Base-by-base conservation (phyloP, 2,888 invertebrate species). In the Osmoderma eremita region DNA sequence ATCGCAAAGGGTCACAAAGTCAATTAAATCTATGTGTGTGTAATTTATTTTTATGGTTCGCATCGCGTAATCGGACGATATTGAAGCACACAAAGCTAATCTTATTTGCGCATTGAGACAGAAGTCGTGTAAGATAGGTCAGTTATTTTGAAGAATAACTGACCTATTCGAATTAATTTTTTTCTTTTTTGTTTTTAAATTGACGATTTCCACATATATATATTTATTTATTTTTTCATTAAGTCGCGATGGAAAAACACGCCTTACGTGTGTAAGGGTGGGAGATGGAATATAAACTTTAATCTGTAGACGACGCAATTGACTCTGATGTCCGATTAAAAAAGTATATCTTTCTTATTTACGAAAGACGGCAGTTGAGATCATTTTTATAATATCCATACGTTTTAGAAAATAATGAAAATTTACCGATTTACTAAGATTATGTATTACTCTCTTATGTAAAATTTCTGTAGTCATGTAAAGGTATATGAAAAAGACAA, bases 61-160 rank as follows among this genome's bases (percentile, higher is more conserved):
- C 58, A 58, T 58, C 58, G 42, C 45, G 45, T 58, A 58, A 58
- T 30, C 45, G 30, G 58, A 42, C 42, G 58, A 58, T 58, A 58
- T 22, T 38, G 56, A 22, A 20, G 56, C 22, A 20, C 3, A 10
- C 8, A 30, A n/a, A n/a, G 17, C 22, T 50, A 58, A 58, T 58
- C 58, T 58, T 58, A 24, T 58, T 58, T 58, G 42, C 24, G 42
- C 15, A 13, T 5, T 17, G 12, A 20, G 42, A 45, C 42, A 22
- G 13, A 22, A 24, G 42, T 12, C 42, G 24, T 24, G 24, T 58
- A 24, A 45, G 58, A 58, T 58, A 58, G 58, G 58, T 58, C 58
- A 58, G 58, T 58, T 45, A 58, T 58, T 58, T 58, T 30, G 20
- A 58, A 58, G 24, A 58, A 17, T 20, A 30, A 42, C 10, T 30